phyloP scores from a whole-genome alignment of 1,140 invertebrate genomes.

The Neodiprion lecontei region DNA sequence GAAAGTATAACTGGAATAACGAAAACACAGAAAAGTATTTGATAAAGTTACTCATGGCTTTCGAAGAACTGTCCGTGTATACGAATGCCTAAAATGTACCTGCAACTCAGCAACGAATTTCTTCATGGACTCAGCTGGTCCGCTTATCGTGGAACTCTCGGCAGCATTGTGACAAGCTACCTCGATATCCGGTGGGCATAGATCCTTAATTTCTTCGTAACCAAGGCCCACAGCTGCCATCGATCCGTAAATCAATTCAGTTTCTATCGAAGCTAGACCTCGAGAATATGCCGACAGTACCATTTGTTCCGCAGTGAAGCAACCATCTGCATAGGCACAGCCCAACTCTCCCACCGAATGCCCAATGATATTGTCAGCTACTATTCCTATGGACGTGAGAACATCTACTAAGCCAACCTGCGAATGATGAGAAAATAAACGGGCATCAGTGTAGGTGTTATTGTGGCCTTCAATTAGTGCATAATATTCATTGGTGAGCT shows the following conservation, averaged over 20 bases:
- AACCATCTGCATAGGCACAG: conserved; percentile 85
- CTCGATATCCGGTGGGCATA: conserved; percentile 65
- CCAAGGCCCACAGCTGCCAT: conserved; percentile 85
- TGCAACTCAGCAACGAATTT: conserved; percentile 58
- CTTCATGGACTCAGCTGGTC: conserved; percentile 64
- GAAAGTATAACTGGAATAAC: background rate
- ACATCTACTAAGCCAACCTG: conserved; percentile 80
- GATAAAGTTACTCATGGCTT: background rate
- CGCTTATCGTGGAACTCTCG: conserved; percentile 76
- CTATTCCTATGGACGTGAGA: conserved; percentile 68
- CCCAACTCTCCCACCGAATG: conserved; percentile 83
- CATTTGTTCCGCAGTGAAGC: conserved; percentile 81
- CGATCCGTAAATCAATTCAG: conserved; percentile 75
- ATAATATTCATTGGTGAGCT: no score
- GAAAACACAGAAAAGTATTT: background rate
- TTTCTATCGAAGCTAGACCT: conserved; percentile 83
- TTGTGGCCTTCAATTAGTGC: no score
- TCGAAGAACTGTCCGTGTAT: no score
- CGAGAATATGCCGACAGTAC: conserved; percentile 82
- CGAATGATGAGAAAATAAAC: conserved; percentile 13
- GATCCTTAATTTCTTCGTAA: conserved; percentile 63
- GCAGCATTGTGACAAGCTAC: conserved; percentile 76
- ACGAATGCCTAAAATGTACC: conserved; percentile 33
- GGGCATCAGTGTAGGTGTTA: background rate
- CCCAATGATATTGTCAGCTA: conserved; percentile 78